Base-by-base conservation (phyloP, 2,113 vertebrate genomes). In the Nothobranchius furzeri region DNA sequence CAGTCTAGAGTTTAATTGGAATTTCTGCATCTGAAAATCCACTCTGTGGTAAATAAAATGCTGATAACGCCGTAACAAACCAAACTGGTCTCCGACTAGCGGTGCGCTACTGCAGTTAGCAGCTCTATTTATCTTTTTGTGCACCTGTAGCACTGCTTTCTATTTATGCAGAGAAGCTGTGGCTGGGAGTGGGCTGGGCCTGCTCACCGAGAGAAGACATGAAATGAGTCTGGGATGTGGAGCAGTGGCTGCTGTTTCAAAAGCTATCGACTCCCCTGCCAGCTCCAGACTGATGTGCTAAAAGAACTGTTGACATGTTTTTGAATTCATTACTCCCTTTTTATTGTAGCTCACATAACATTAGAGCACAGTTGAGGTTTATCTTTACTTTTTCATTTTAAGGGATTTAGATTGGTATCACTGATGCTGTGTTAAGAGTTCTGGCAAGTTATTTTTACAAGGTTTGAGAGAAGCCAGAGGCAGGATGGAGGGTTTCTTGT, bases 111-210 rank as follows among this genome's bases (percentile, higher is more conserved):
- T 25, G 57, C 67, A 60, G 73, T 17, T 71, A 67, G 76, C 58
- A 36, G 73, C 79, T 77, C 70, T 55, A 9, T 61, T 40, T 57
- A 70, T 71, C 68, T 56, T 67, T 63, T 64, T 75, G 78, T 85
- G 80, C 85, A 70, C 63, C 76, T 83, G 78, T 77, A 70, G 81
- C 76, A 84, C 81, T 75, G 84, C 84, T 79, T 83, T 60, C 68
- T 82, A 86, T 88, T 94, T 91, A 92, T 87, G 90, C 83, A 88
- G 84, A 89, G 45, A 48, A 60, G 64, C 78, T 70, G 74, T 75
- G 81, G 79, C 82, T 75, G 60, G 66, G 88, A 86, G 89, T 77
- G 81, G 91, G 90, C 91, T 91, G 91, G 88, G 82, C 86, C 91
- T 74, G 71, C 88, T 90, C 88, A 46, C 46, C 83, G 77, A 71